Evolutionary conservation across 2,888 invertebrate genomes (phyloP).

Genomic region (Torymus auratus): DNA sequence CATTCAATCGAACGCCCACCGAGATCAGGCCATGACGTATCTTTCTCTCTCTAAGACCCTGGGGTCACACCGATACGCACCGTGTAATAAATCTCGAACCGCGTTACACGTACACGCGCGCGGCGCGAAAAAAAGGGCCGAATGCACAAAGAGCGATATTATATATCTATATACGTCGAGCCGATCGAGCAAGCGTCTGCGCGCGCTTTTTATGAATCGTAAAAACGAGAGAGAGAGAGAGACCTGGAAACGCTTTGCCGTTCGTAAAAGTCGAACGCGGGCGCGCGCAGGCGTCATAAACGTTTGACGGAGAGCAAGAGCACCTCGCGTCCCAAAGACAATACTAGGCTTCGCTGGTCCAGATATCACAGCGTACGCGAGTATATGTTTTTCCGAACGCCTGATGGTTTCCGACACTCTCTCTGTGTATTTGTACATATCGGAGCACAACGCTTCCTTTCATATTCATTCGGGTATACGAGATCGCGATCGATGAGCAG

Average conservation of each 20-base stretch:
- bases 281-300: not conserved
- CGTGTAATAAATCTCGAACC: not conserved
- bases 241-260: conserved; percentile 29
- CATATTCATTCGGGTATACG: too few relatives aligned
- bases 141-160: not conserved
- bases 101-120: not conserved
- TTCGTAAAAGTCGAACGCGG: conserved; percentile 34
- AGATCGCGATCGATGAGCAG: too few relatives aligned
- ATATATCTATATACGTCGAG: too few relatives aligned
- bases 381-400: not conserved
- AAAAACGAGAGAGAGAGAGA: conserved; percentile 21
- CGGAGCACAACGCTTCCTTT: too few relatives aligned
- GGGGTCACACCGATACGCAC: not conserved
- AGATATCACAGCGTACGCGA: conserved; percentile 6
- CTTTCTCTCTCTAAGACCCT: not conserved
- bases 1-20: too few relatives aligned
- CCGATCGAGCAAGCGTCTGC: not conserved
- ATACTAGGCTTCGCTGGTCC: not conserved
- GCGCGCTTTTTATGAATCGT: conserved; percentile 48
- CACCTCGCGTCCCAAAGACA: too few relatives aligned
- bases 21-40: too few relatives aligned
- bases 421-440: too few relatives aligned
- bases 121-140: too few relatives aligned
- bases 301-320: conserved; percentile 12
- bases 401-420: conserved; percentile 2